These are phyloP conservation scores for Copsychus sechellarum DNA, from an alignment of 2,113 vertebrate genomes.

Conservation along the genomic window DNA sequence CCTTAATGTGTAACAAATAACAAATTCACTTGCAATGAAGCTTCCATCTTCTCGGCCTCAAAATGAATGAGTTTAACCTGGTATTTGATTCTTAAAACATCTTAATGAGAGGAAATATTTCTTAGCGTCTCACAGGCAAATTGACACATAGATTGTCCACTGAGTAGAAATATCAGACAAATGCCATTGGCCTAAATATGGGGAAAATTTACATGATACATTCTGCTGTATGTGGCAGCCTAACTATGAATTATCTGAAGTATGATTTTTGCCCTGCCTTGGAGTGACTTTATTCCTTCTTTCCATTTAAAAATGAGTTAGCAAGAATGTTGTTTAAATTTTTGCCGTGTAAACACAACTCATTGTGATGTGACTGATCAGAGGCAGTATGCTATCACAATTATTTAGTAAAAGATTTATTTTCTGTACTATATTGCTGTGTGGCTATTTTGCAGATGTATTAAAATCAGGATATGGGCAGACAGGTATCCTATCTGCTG, in stretches of 20 bases:
- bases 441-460: background rate
- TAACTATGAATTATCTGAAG: background rate
- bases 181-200: background rate
- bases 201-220: background rate
- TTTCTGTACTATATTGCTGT: background rate
- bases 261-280: background rate
- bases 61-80: background rate
- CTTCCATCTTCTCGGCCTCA: background rate
- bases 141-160: background rate
- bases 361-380: background rate
- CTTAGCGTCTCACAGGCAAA: background rate
- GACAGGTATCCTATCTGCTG: background rate
- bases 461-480: background rate
- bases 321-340: background rate
- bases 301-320: background rate
- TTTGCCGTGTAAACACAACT: background rate
- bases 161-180: background rate
- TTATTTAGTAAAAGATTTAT: background rate
- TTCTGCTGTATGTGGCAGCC: background rate
- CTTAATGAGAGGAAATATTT: background rate
- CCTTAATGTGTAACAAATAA: background rate
- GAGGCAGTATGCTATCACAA: background rate
- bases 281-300: background rate
- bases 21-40: background rate
- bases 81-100: background rate